These are phyloP conservation scores for Synergus itoensis DNA, from an alignment of 2,888 invertebrate species.

Conservation along the genomic window DNA sequence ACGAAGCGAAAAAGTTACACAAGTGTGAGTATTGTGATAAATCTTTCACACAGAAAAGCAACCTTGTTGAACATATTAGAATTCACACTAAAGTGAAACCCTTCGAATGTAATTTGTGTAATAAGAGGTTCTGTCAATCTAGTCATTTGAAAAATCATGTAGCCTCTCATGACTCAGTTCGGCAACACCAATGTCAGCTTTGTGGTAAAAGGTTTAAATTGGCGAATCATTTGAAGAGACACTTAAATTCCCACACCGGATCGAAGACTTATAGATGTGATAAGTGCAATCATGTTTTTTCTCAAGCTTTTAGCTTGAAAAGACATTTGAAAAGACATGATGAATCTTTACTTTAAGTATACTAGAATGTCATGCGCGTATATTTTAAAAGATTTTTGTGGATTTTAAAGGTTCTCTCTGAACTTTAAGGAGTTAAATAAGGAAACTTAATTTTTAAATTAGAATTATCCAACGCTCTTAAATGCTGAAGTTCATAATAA, in stretches of 20 bases:
- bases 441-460: too few species aligned
- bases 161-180: slow-evolving; percentile 65
- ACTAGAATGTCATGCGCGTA: neutral
- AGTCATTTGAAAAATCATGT: slow-evolving; percentile 75
- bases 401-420: too few species aligned
- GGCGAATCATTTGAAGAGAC: slow-evolving; percentile 73
- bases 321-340: slow-evolving; percentile 79
- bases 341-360: slow-evolving; percentile 56
- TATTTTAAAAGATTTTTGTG: too few species aligned
- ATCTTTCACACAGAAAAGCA: slow-evolving; percentile 71
- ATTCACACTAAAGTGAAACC: slow-evolving; percentile 75
- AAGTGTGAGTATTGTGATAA: slow-evolving; percentile 74
- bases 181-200: slow-evolving; percentile 72
- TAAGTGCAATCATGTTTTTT: slow-evolving; percentile 78
- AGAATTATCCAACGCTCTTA: too few species aligned
- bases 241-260: slow-evolving; percentile 70
- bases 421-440: too few species aligned
- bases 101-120: slow-evolving; percentile 71
- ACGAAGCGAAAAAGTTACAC: slow-evolving; percentile 67
- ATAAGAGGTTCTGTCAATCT: slow-evolving; percentile 73
- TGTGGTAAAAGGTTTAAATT: slow-evolving; percentile 75
- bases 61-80: slow-evolving; percentile 73
- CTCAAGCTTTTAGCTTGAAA: slow-evolving; percentile 78
- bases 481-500: too few species aligned
- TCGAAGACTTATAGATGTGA: slow-evolving; percentile 75